Base-by-base conservation (phyloP, 2,797 vertebrate genomes). In the Naso thynnoides region DNA sequence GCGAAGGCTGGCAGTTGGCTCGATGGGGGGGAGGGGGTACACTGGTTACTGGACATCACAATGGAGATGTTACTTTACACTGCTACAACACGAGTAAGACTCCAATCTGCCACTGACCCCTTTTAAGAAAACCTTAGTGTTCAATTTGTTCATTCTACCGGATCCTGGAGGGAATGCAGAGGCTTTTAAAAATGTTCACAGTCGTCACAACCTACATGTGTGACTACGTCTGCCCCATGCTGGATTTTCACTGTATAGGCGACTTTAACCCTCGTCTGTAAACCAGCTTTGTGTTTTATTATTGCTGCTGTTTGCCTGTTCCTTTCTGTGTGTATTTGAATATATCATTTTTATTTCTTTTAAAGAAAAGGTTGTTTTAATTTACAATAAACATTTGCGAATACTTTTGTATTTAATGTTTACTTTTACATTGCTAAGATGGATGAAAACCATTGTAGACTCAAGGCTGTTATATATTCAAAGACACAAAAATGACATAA, bases 1-100 rank as follows among this genome's bases (percentile, higher is more conserved):
- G 70, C 0, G 87, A 88, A 2, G 89, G 84, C 62, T 92, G 91
- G 91, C 86, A 89, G 55, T 76, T 93, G 71, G 92, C 78, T 16
- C 86, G 91, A 19, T 92, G 90, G 91, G 91, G 88, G 0, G 75
- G 26, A 0, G 33, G 2, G 8, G 73, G 72, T 45, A 74, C 42
- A 13, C 81, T 93, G 68, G 24, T 93, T 57, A 90, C 88, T 0
- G 91, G 89, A 8, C 91, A 91, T 49, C 83, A 82, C 56, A 88
- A 76, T 2, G 92, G 92, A 73, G 87, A 93, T 8, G 69, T 93
- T 2, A 85, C 84, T 6, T 56, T 93, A 13, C 83, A 88, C 81
- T 9, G 45, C 36, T 78, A 23, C 59, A 54, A 41, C 0, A 3
- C 4, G 0, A 48, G 23, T 26, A 67, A 16, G 31, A 60, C n/a